phyloP scores from a whole-genome alignment of 2,888 invertebrate species.

The Polia nebulosa region DNA sequence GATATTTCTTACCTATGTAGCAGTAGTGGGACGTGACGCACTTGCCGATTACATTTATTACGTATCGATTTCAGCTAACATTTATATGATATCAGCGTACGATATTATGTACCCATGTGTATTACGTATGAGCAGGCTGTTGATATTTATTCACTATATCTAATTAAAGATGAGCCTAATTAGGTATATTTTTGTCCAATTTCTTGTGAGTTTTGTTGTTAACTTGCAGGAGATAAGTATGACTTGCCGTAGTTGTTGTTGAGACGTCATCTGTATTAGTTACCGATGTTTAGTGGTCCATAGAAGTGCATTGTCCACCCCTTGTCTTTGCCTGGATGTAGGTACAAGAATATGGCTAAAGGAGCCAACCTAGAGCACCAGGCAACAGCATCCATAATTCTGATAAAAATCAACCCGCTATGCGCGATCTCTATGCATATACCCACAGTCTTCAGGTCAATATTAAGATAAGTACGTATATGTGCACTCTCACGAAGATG shows the following conservation, averaged over 20 bases:
- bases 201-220: conserved; percentile 5
- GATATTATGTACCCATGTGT: conserved; percentile 44
- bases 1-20: conserved; percentile 85
- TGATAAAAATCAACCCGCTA: neutral
- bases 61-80: conserved; percentile 72
- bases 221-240: neutral
- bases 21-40: conserved; percentile 80
- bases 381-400: conserved; percentile 13
- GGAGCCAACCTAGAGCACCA: conserved; percentile 17
- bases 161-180: conserved; percentile 25
- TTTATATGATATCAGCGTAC: conserved; percentile 61
- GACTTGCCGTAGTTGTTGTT: neutral
- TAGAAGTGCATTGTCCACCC: neutral
- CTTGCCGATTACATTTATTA: conserved; percentile 81
- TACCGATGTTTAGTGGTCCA: neutral
- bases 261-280: neutral
- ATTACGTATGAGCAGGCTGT: conserved; percentile 35
- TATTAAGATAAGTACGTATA: too few relatives aligned
- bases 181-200: conserved; percentile 22
- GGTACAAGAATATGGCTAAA: neutral
- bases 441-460: neutral
- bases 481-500: neutral
- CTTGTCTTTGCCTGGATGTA: neutral
- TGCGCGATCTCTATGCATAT: neutral
- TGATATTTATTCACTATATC: conserved; percentile 21